phyloP scores from a whole-genome alignment of 2,113 vertebrate species.

The Gambusia affinis region DNA sequence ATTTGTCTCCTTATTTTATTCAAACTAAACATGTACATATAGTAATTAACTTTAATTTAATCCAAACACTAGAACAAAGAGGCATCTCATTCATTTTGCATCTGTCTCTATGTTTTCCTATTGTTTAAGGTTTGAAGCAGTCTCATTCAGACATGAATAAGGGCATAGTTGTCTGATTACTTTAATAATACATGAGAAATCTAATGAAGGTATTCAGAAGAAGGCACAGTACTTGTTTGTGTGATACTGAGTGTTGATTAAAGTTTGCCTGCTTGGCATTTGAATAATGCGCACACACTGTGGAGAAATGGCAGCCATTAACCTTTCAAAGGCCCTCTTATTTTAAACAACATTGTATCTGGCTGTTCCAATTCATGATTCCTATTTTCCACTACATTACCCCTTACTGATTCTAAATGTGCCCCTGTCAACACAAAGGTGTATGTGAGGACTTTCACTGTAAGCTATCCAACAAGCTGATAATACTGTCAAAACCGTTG shows the following conservation, averaged over 20 bases:
- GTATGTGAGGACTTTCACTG: conserved; percentile 15
- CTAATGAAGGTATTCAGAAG: conserved; percentile 76
- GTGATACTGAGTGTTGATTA: conserved; percentile 76
- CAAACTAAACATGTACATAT: conserved; percentile 50
- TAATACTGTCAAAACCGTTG: background rate
- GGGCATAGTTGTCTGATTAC: conserved; percentile 75
- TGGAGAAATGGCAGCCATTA: conserved; percentile 78
- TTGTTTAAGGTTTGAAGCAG: conserved; percentile 69
- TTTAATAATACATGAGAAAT: conserved; percentile 84
- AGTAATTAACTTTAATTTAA: conserved; percentile 3
- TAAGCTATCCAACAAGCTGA: background rate
- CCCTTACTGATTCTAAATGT: conserved; percentile 20
- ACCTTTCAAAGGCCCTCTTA: conserved; percentile 74
- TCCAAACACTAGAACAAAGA: conserved; percentile 20
- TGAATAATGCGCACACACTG: conserved; percentile 83
- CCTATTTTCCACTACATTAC: conserved; percentile 58
- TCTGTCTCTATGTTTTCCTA: conserved; percentile 45
- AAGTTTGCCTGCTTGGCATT: conserved; percentile 82
- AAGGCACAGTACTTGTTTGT: conserved; percentile 62
- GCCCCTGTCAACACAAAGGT: conserved; percentile 22
- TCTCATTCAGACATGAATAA: conserved; percentile 63
- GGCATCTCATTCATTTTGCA: conserved; percentile 14
- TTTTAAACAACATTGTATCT: conserved; percentile 48
- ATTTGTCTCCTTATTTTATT: background rate
- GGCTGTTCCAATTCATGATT: conserved; percentile 39